A percentile compares a stretch with the other conserved stretches of the same genome.
These are phyloP conservation scores for Drosophila eohydei DNA, from an alignment of 2,888 invertebrate species.

Conservation along the genomic window DNA sequence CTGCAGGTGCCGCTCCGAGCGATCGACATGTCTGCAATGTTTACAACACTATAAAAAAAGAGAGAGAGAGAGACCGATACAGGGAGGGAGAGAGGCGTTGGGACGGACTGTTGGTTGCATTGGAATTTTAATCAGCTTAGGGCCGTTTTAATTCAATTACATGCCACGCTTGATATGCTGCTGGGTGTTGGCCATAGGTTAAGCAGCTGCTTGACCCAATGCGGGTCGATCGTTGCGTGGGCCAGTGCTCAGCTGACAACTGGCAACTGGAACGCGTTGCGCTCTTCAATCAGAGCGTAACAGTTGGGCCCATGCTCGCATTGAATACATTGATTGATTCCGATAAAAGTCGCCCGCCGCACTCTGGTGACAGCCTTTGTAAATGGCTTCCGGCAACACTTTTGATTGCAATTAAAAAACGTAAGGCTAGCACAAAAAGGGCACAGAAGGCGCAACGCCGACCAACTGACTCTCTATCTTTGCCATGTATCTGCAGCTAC, in stretches of 20 bases:
- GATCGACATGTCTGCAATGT: constrained; percentile 64
- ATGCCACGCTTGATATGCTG: constrained; percentile 72
- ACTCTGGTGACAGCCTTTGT: constrained; percentile 75
- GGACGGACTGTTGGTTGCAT: constrained; percentile 22
- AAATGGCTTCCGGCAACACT: constrained; percentile 81
- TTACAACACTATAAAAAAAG: constrained; percentile 40
- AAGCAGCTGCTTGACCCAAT: constrained; percentile 54
- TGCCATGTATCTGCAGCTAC: constrained; percentile 46
- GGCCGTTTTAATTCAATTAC: constrained; percentile 75
- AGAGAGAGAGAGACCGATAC: not conserved
- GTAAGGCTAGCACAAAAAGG: constrained; percentile 67
- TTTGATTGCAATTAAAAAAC: constrained; percentile 78
- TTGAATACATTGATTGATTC: constrained; percentile 68
- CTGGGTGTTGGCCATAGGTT: constrained; percentile 49
- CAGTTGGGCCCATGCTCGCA: constrained; percentile 33
- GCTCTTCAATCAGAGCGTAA: constrained; percentile 74
- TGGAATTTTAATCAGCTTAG: constrained; percentile 78
- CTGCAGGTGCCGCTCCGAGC: constrained; percentile 64
- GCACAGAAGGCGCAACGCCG: constrained; percentile 48
- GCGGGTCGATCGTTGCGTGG: constrained; percentile 42
- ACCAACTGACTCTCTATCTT: constrained; percentile 33
- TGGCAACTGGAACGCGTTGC: constrained; percentile 8
- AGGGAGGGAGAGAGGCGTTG: not conserved
- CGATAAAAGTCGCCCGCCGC: constrained; percentile 64
- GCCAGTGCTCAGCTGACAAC: constrained; percentile 1